Evolutionary conservation across 2,113 vertebrate genomes (phyloP).

Genomic region (Condylura cristata): DNA sequence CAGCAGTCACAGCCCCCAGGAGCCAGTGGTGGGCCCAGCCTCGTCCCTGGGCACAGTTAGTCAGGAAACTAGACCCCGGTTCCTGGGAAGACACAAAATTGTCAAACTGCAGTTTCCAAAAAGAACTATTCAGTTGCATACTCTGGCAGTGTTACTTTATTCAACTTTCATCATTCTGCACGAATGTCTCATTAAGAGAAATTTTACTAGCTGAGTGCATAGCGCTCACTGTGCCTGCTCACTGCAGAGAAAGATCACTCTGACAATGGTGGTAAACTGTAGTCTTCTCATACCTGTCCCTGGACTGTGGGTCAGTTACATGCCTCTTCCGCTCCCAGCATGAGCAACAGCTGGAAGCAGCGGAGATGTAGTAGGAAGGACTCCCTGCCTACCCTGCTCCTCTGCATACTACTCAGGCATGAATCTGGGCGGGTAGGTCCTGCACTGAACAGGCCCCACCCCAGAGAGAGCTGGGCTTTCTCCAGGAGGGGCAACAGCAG

Average conservation of each 20-base stretch:
- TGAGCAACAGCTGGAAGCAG: background rate
- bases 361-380: background rate
- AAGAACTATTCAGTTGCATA: background rate
- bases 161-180: background rate
- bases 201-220: fast-evolving
- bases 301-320: background rate
- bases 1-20: background rate
- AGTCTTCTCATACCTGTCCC: background rate
- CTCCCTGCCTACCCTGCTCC: fast-evolving
- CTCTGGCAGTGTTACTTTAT: background rate
- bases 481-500: background rate
- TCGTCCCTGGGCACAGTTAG: background rate
- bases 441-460: background rate
- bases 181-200: background rate
- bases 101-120: background rate
- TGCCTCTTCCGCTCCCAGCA: fast-evolving
- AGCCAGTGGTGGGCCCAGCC: background rate
- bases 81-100: background rate
- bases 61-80: background rate
- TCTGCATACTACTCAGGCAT: background rate
- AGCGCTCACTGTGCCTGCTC: fast-evolving
- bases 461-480: background rate
- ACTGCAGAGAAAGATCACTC: fast-evolving
- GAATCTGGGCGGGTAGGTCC: background rate
- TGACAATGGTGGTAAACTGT: fast-evolving